Evolutionary conservation across 2,113 vertebrate genomes (phyloP).

Genomic region (Hystrix cristata): DNA sequence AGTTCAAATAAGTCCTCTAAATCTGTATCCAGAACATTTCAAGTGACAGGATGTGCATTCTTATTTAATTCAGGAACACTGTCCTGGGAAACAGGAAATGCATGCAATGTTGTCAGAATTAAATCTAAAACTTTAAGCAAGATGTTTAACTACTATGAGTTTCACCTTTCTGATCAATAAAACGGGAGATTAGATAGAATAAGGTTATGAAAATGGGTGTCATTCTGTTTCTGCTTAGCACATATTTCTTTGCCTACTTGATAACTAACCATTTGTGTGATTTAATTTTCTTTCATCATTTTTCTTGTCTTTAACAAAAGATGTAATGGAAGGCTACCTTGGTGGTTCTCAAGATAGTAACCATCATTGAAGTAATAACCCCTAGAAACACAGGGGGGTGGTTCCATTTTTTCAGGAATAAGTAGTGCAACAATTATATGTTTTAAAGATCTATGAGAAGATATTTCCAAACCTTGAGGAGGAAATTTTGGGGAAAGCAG

Average conservation of each 20-base stretch:
- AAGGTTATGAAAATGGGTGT: neutral
- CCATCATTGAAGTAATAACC: neutral
- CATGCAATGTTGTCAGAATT: neutral
- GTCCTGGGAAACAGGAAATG: neutral
- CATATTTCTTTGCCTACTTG: neutral
- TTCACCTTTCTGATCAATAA: neutral
- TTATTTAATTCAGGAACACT: neutral
- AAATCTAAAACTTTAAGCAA: neutral
- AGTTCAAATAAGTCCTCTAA: constrained; percentile 29
- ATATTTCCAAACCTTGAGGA: neutral
- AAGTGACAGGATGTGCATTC: neutral
- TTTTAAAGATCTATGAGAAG: constrained; percentile 60
- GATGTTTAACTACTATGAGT: neutral
- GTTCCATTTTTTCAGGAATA: constrained; percentile 1
- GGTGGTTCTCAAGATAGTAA: neutral
- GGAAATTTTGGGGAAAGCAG: neutral
- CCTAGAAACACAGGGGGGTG: neutral
- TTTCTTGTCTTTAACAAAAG: constrained; percentile 56
- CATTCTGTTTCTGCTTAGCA: constrained; percentile 32
- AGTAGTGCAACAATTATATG: neutral
- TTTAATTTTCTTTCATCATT: constrained; percentile 24
- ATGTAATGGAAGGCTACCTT: neutral
- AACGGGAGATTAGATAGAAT: neutral
- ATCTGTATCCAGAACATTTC: neutral
- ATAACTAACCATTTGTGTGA: neutral